Base-by-base conservation (phyloP, 1,140 invertebrate species). In the Aphis gossypii region DNA sequence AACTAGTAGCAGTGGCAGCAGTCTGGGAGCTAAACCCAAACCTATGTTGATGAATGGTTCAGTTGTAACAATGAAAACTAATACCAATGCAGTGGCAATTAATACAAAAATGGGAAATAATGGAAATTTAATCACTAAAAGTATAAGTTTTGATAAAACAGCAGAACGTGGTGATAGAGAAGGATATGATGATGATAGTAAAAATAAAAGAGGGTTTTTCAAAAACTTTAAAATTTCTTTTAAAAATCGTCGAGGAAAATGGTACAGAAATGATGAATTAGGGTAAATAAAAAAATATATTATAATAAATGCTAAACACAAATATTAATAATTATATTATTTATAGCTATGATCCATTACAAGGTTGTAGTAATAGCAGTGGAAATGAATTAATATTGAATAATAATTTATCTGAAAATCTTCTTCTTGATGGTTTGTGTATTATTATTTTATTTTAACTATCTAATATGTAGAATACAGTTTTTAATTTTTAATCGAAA, bases 111-210 rank as follows among this genome's bases (percentile, higher is more conserved):
- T 97, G 0, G 98, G 97, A 0, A 98, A 98, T 14, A 97, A 14
- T 54, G 82, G 46, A 84, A 84, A 83, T 93, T n/a, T 98, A 1
- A 98, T 98, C 95, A 98, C 98, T 18, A 98, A 98, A 95, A 98
- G 98, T 94, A 98, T 98, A 94, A 98, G 97, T 95, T 98, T 98
- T 95, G 98, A 98, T 95, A 98, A 98, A 95, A 98, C 97, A 8
- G 98, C 98, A 2, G 97, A 98, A 94, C 97, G 98, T 94, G 96
- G 97, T 5, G 97, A 97, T 94, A 97, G 97, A 94, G 95, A 95
- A 94, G 94, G 38, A 54, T 51, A 60, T 92, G 93, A 94, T 76
- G 96, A 97, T 35, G 96, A 97, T 94, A 95, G 96, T 93, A 96
- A 96, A 94, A 96, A 96, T 89, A 96, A 96, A 95, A 95, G 95